Conservation (phyloP, 2,888 invertebrate genomes). For the Tachina fera region DNA sequence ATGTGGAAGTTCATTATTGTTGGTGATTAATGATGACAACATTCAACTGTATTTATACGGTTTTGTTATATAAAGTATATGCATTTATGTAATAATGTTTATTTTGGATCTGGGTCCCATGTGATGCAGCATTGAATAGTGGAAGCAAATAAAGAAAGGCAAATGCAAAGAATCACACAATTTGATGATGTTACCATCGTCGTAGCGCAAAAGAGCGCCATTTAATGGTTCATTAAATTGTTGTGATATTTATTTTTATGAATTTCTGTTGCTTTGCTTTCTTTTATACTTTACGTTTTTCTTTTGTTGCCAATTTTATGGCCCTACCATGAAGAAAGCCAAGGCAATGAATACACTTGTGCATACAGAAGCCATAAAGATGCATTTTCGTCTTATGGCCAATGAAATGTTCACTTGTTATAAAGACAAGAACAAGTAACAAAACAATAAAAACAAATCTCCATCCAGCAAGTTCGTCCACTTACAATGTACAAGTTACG, state of each 20-base stretch:
- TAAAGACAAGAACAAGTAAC: conserved; percentile 1
- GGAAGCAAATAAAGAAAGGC: conserved; percentile 3
- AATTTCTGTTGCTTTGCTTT: conserved; percentile 46
- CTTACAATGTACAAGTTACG: background rate
- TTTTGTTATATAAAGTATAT: conserved; percentile 33
- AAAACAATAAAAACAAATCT: conserved; percentile 7
- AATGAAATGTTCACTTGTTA: conserved; percentile 47
- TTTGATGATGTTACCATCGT: conserved; percentile 53
- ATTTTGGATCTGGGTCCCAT: conserved; percentile 29
- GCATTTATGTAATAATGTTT: background rate
- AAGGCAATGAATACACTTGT: conserved; percentile 4
- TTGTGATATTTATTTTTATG: conserved; percentile 70
- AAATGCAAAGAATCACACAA: conserved; percentile 37
- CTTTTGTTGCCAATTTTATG: conserved; percentile 8
- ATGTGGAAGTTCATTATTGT: conserved; percentile 71
- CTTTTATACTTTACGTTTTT: background rate
- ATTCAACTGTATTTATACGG: conserved; percentile 48
- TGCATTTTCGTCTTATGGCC: conserved; percentile 48
- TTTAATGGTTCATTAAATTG: conserved; percentile 72
- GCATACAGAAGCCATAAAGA: conserved; percentile 37
- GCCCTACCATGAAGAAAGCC: conserved; percentile 11
- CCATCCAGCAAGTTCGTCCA: background rate
- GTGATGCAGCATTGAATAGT: conserved; percentile 54
- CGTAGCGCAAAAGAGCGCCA: conserved; percentile 63
- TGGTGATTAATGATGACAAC: conserved; percentile 71